Evolutionary conservation across 2,888 invertebrate species (phyloP), one percentile per base, ranked within the genome.

Genomic region (Keiferia lycopersicella): DNA sequence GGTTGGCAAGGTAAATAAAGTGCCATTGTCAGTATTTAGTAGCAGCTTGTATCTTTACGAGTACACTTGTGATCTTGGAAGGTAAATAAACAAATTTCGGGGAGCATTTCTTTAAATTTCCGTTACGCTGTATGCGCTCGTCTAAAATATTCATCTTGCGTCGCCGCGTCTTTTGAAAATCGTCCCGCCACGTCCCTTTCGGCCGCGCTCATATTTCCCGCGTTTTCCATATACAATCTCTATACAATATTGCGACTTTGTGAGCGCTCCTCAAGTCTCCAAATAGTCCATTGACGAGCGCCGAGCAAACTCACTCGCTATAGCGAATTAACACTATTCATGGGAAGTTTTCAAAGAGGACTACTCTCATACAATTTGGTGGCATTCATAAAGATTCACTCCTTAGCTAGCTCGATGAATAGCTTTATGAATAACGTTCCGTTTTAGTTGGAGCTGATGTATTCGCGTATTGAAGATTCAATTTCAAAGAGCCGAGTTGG

Each of bases 301-400:
- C 81, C 81, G 84, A 82, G 87, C 88, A 86, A 90, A 90, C 89
- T 91, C 89, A 90, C 89, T 91, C 89, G 88, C 90, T 88, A 91
- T 89, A 90, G 88, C 90, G 90, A 91, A 87, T 90, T 90, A 90
- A 90, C 91, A 91, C 91, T 91, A 91, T 91, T 91, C 91, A 91
- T 82, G 80, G 84, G 85, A 88, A 91, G 83, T 89, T 88, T 88
- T 91, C 84, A 90, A 91, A 91, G 90, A 90, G 87, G 88, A 90
- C 89, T 88, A 86, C 88, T 88, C 88, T 88, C 90, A 90, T 91
- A 91, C 91, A 91, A 91, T 91, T 91, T 91, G 88, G 90, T 88
- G 85, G 91, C 87, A 91, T 91, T 91, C 91, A 91, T 86, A 91
- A 89, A 91, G 88, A 91, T 88, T 87, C 88, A 84, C 88, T 89